Evolutionary conservation across 1,140 invertebrate genomes (phyloP), one percentile per base, ranked within the genome.

Genomic region (Akabosia matsudoensis): DNA sequence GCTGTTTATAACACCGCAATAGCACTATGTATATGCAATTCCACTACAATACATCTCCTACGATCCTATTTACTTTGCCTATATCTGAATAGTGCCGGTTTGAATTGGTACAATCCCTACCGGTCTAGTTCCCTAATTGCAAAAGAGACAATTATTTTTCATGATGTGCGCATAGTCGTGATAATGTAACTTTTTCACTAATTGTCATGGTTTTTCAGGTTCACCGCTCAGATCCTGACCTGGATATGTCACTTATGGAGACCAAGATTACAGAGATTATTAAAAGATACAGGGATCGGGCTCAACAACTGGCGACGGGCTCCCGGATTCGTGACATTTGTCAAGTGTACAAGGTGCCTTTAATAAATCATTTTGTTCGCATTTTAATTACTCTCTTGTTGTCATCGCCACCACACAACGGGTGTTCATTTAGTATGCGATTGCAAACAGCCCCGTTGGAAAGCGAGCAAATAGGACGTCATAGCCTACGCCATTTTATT

Each of bases 331-430:
- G 61, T n/a, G 56, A 73, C 33, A 71, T 77, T 54, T 77, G 76
- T 74, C 76, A 77, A 22, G 61, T 31, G 24, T 77, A 77, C 73
- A 77, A 77, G 76, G 76, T 74, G 14, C 54, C 37, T 10, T 18
- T 45, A 45, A 45, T 45, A 10, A 45, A 10, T 45, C 7, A 10
- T 45, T 45, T 45, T 45, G 18, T 45, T 18, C 7, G 37, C 37
- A 45, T 18, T 45, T 45, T 45, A n/a, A n/a, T 45, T 45, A 45
- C 18, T 45, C 18, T 45, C 37, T 45, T 7, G 37, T n/a, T n/a
- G n/a, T n/a, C n/a, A n/a, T n/a, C n/a, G n/a, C n/a, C n/a, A n/a
- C n/a, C n/a, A n/a, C n/a, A n/a, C n/a, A n/a, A n/a, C n/a, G n/a
- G n/a, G n/a, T n/a, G n/a, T n/a, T n/a, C n/a, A n/a, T n/a, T n/a